phyloP scores from a whole-genome alignment of 2,113 vertebrate genomes.

The Odobenus rosmarus region DNA sequence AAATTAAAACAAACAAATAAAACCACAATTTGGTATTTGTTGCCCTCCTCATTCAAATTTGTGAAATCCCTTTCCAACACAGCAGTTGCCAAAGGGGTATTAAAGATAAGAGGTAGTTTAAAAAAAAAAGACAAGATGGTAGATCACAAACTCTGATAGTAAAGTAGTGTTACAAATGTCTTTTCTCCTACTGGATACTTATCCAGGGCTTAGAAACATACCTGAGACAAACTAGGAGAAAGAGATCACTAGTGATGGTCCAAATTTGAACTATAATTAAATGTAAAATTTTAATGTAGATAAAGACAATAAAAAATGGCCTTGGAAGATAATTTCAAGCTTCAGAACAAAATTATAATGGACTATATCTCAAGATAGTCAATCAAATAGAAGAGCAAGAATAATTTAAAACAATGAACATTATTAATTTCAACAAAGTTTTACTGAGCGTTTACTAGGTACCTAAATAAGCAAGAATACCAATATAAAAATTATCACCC shows the following conservation, averaged over 20 bases:
- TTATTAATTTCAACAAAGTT: not conserved
- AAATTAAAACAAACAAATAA: not conserved
- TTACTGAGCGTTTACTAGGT: not conserved
- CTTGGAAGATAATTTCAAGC: not conserved
- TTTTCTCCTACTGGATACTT: not conserved
- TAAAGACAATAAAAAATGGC: not conserved
- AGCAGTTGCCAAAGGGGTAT: not conserved
- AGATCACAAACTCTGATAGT: not conserved
- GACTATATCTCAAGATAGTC: not conserved
- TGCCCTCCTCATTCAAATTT: slow-evolving; percentile 1
- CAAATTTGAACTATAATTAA: slow-evolving; percentile 15
- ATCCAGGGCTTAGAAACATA: not conserved
- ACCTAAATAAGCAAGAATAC: not conserved
- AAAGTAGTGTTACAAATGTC: not conserved
- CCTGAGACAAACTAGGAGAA: not conserved
- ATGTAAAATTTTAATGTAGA: not conserved
- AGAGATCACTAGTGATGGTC: not conserved
- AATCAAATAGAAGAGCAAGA: not conserved
- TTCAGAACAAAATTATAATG: not conserved
- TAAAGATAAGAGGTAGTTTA: not conserved
- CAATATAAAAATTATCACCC: not conserved
- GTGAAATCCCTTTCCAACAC: not conserved
- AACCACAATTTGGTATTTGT: not conserved
- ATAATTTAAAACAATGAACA: not conserved
- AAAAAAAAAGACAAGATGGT: not conserved